Evolutionary conservation across 2,888 invertebrate species (phyloP).

Genomic region (Notodonta dromedarius): DNA sequence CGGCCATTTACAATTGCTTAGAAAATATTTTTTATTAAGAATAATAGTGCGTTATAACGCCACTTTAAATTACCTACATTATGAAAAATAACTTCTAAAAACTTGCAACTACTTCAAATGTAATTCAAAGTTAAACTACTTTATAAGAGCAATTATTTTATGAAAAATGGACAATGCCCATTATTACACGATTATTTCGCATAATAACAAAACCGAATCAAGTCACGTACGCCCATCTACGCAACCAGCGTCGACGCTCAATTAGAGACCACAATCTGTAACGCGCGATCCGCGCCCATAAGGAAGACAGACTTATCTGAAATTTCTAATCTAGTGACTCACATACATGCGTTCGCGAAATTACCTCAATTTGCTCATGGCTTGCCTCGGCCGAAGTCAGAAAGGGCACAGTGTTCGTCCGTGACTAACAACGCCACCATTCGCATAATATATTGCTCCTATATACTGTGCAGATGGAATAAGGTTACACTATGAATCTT

Average conservation of each 20-base stretch:
- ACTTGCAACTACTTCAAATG: neutral
- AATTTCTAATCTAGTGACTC: constrained; percentile 76
- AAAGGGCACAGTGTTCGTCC: constrained; percentile 42
- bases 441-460: constrained; percentile 7
- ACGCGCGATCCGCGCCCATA: constrained; percentile 69
- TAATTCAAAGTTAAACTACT: constrained; percentile 15
- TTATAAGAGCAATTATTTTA: constrained; percentile 31
- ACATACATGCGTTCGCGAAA: constrained; percentile 63
- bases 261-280: constrained; percentile 66
- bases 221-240: constrained; percentile 58
- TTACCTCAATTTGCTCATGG: constrained; percentile 46
- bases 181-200: constrained; percentile 46
- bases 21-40: too few species aligned
- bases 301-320: constrained; percentile 69
- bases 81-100: neutral
- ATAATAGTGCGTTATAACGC: too few species aligned
- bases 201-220: constrained; percentile 54
- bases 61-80: neutral
- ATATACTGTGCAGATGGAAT: constrained; percentile 22
- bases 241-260: constrained; percentile 51
- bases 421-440: constrained; percentile 39
- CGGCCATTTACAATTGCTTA: too few species aligned
- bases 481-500: constrained; percentile 24
- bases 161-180: constrained; percentile 45
- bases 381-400: constrained; percentile 29